Base-by-base conservation (phyloP, 1,140 invertebrate genomes). In the Drosophila ironensis region DNA sequence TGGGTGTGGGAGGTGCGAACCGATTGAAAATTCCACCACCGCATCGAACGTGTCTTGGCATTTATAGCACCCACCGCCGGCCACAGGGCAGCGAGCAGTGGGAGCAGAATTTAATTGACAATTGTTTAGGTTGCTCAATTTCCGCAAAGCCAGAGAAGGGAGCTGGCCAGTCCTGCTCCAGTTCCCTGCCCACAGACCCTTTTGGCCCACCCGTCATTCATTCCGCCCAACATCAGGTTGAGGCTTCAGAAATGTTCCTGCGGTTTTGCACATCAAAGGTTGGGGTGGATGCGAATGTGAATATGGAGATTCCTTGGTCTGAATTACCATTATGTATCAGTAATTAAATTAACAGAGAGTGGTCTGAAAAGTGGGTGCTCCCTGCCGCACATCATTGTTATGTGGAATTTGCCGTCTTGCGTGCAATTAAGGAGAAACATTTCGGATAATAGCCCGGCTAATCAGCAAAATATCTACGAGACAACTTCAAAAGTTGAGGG, bases 21-120 rank as follows among this genome's bases (percentile, higher is more conserved):
- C 42, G 33, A 48, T 63, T 40, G 42, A 28, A 47, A 63, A 63
- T 64, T 48, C 60, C 60, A 40, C 57, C 57, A 54, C 48, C 47
- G 51, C 41, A 46, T 30, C 22, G 64, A 68, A 68, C 64, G 64
- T 68, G 64, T 47, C 64, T 68, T 46, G 41, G 51, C 64, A 68
- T 68, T 68, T 14, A 60, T 44, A 25, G 12, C 56, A 42, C 12
- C 45, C 45, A 38, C 38, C 14, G 7, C 11, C 1, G 11, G 12
- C 24, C n/a, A n/a, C n/a, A n/a, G n/a, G n/a, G n/a, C n/a, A n/a
- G n/a, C n/a, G n/a, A 45, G 28, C 8, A 42, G 24, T 52, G 44
- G 44, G 35, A 53, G 51, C 41, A 41, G 12, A 54, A 60, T 68
- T 82, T 81, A 80, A 80, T 81, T 80, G 76, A 61, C 76, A 60